phyloP scores from a whole-genome alignment of 2,888 invertebrate species.

The Sisyra terminalis region DNA sequence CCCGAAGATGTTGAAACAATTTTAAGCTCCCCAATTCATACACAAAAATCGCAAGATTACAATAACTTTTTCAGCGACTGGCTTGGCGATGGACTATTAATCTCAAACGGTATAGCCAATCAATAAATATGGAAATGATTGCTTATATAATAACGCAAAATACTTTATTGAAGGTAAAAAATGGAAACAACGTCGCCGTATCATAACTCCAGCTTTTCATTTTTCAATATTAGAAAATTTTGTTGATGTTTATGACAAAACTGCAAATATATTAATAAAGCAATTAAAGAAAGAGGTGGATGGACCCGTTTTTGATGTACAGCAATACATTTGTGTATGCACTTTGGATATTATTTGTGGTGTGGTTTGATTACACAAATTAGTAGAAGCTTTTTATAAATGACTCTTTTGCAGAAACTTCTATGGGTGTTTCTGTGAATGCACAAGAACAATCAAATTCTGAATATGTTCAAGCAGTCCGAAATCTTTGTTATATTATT shows the following conservation, averaged over 20 bases:
- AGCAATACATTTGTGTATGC: conserved; percentile 40
- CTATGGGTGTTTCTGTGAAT: conserved; percentile 64
- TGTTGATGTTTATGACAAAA: conserved; percentile 48
- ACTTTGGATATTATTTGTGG: conserved; percentile 46
- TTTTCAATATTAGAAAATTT: conserved; percentile 61
- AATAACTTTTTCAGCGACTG: too few relatives aligned
- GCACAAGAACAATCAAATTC: conserved; percentile 53
- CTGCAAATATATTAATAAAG: conserved; percentile 36
- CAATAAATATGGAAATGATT: too few relatives aligned
- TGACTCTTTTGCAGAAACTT: too few relatives aligned
- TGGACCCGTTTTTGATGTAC: conserved; percentile 36
- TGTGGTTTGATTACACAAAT: conserved; percentile 20
- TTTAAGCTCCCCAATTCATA: too few relatives aligned
- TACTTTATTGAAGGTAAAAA: conserved; percentile 28
- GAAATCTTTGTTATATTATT: conserved; percentile 26
- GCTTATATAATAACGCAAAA: too few relatives aligned
- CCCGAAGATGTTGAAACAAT: too few relatives aligned
- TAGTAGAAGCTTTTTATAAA: too few relatives aligned
- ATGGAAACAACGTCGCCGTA: conserved; percentile 52
- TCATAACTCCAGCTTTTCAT: conserved; percentile 65
- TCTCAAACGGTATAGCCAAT: too few relatives aligned
- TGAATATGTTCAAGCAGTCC: conserved; percentile 55
- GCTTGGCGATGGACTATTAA: too few relatives aligned
- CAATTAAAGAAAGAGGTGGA: conserved; percentile 28
- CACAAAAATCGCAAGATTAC: too few relatives aligned